Evolutionary conservation across 2,113 vertebrate genomes (phyloP), one percentile per base, ranked within the genome.

Genomic region (Montifringilla adamsi): DNA sequence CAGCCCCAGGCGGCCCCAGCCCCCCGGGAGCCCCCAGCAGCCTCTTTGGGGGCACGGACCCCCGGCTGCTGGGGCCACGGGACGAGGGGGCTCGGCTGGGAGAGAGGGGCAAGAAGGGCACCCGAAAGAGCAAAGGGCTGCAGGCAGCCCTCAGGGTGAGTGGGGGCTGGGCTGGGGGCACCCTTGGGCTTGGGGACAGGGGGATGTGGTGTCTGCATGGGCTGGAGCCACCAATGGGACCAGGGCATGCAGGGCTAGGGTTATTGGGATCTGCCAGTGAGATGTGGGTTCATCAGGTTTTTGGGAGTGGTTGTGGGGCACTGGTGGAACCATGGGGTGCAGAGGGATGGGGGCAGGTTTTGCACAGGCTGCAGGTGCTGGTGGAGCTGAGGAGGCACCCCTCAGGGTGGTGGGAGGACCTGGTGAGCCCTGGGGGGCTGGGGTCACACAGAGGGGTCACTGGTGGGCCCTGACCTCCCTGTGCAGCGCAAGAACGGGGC

Each of bases 101-200:
- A 7, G 98, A 99, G 79, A 98, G 99, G 87, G 95, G 99, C 67
- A 98, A 99, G 98, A 99, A 98, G 89, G 98, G 98, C 60, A 99
- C 99, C 0, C 98, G 98, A 85, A 99, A 99, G 97, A 99, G 96
- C 97, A 98, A 98, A 3, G 94, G 98, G 92, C 94, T 98, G 80
- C 97, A 97, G 91, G 97, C 98, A 0, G 97, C 97, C 10, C 95
- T 98, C 50, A 96, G 97, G 97, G 98, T 98, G 94, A 97, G 97
- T 5, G 0, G 7, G 44, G 74, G 10, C n/a, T 9, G 66, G 49
- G 6, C 1, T 14, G 37, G 56, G 37, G 37, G 8, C 16, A 33
- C 18, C 41, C 6, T 2, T 15, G 23, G 53, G n/a, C 22, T 37
- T 7, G 3, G 28, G 52, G 22, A 0, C 9, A 37, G 39, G 22